Evolutionary conservation across 2,888 invertebrate genomes (phyloP).

Genomic region (Cataglyphis albicans): DNA sequence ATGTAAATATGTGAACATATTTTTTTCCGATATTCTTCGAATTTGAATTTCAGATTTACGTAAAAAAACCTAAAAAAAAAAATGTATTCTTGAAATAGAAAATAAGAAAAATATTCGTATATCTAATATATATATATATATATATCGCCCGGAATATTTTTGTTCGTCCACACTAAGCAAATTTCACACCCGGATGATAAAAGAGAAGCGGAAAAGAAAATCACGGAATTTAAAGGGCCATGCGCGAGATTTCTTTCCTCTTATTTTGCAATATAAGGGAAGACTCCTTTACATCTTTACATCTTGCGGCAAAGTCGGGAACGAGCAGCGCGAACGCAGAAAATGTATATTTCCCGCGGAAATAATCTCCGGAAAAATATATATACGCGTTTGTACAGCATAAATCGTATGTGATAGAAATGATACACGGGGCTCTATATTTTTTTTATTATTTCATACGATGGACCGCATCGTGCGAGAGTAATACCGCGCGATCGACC

Average conservation of each 20-base stretch:
- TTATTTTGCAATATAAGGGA: slow-evolving; percentile 32
- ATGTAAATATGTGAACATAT: slow-evolving; percentile 22
- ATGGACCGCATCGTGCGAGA: not conserved
- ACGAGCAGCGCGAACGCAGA: not conserved
- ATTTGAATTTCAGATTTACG: slow-evolving; percentile 40
- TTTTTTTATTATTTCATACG: slow-evolving; percentile 52
- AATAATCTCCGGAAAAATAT: slow-evolving; percentile 34
- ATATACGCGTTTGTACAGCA: slow-evolving; percentile 32
- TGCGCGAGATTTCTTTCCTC: not conserved
- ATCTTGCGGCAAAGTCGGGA: not conserved
- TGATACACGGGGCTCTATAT: slow-evolving; percentile 38
- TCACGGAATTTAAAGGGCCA: slow-evolving; percentile 17
- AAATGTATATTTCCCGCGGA: slow-evolving; percentile 37
- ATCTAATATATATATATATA: not conserved
- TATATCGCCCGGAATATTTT: slow-evolving; percentile 28
- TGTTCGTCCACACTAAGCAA: not conserved
- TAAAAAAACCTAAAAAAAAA: not conserved
- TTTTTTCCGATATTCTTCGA: slow-evolving; percentile 5
- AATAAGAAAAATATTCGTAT: not conserved
- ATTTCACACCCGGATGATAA: slow-evolving; percentile 8
- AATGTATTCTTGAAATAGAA: slow-evolving; percentile 30
- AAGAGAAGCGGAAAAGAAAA: not conserved
- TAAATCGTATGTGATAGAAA: slow-evolving; percentile 37
- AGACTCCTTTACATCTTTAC: slow-evolving; percentile 31
- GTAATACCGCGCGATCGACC: slow-evolving; percentile 38